Base-by-base conservation (phyloP, 30 jellyfish, hydroid and myxozoan species). In the Rhopilema esculentum region DNA sequence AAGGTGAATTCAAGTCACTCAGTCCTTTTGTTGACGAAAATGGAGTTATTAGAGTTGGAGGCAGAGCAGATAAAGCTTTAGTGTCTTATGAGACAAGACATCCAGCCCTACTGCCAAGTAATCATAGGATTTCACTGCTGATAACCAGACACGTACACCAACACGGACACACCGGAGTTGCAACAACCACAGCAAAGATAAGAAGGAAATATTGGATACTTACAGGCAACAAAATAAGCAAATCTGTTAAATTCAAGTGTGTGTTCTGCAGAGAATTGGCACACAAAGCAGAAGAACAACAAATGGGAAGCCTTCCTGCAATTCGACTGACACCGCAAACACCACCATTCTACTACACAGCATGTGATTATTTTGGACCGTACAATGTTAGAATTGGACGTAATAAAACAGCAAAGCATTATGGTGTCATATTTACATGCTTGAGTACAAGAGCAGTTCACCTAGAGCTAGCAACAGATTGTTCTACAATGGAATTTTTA, bases 391-490 rank as follows among this genome's bases (percentile, higher is more conserved):
- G 74, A 64, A 81, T 48, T 7, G 91, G 89, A 72, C 87, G 91
- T 17, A 72, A 91, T 50, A 91, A 84, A 77, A 52, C 72, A 66
- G 57, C 85, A 57, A 91, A 91, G 88, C 50, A 23, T 33, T 84
- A 70, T 78, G 91, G 96, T 16, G 87, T 84, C 31, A 85, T 91
- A 8, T 85, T 79, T 69, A 84, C 91, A 23, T 86, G 96, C 75
- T 71, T 91, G 82, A 79, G 27, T 70, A 79, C 96, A 28, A 85
- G 94, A 91, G 92, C 96, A 23, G 90, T 77, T 71, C 91, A 79
- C 76, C 69, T 78, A 28, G 96, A 91, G 20, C 51, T 84, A 61
- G 91, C 93, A 27, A 75, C 69, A 20, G 96, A 91, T 73, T 91
- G 70, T 63, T 63, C 95, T 30, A 83, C 92, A 48, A 79, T 53